Conservation (phyloP, 2,888 invertebrate species). For the Andrena dorsata region DNA sequence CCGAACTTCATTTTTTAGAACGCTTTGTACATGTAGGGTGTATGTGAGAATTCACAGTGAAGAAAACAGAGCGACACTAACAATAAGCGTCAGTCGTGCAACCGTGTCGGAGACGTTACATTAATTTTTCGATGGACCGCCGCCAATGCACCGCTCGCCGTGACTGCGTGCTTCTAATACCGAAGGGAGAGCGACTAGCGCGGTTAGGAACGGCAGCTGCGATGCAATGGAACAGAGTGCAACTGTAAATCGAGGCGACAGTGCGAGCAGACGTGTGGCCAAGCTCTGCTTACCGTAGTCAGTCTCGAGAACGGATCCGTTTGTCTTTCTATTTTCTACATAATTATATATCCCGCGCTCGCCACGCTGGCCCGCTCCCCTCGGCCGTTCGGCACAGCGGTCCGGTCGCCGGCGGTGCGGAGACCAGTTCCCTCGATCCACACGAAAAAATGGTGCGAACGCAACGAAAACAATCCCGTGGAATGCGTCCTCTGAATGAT, state of each 20-base stretch:
- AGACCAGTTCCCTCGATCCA: slow-evolving; percentile 16
- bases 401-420: neutral
- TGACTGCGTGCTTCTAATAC: slow-evolving; percentile 14
- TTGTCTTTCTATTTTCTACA: neutral
- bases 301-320: neutral
- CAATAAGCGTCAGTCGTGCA: neutral
- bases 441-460: slow-evolving; percentile 1
- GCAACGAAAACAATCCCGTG: slow-evolving; percentile 18
- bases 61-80: neutral
- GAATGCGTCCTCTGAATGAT: slow-evolving; percentile 3
- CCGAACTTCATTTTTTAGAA: too few species aligned
- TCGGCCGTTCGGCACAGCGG: neutral
- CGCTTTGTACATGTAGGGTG: too few species aligned
- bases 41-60: neutral
- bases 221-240: slow-evolving; percentile 22
- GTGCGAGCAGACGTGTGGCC: slow-evolving; percentile 4
- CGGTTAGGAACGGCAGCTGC: slow-evolving; percentile 23
- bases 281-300: neutral
- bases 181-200: neutral
- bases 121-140: slow-evolving; percentile 37
- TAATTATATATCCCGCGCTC: slow-evolving; percentile 4
- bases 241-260: slow-evolving; percentile 41
- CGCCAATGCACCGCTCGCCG: slow-evolving; percentile 31
- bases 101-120: slow-evolving; percentile 24
- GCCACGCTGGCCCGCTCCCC: neutral